Base-by-base conservation (phyloP, 2,888 invertebrate genomes). In the Pilophorus perplexus region DNA sequence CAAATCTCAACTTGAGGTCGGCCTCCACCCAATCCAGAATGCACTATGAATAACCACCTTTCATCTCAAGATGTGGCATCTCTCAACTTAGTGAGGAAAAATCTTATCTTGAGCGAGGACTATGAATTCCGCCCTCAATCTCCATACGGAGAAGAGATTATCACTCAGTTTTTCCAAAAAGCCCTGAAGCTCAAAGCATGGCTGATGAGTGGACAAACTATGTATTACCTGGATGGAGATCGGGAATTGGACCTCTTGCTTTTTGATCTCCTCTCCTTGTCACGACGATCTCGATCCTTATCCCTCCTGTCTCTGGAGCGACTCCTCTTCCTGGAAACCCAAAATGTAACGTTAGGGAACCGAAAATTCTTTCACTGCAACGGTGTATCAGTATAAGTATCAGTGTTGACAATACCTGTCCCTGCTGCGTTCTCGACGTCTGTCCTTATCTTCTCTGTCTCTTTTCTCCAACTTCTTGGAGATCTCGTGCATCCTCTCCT, bases 401-500 rank as follows among this genome's bases (percentile, higher is more conserved):
- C 6, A 33, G 12, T 8, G 33, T 27, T 54, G 6, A 54, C 27
- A 20, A 48, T 25, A 54, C 62, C 46, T 46, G 3, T 62, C 62
- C 54, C 70, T 66, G 25, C 77, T 77, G 64, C 78, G 74, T 62
- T 78, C 79, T 69, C 78, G 74, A 68, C 77, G 73, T 54, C 75
- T 44, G 12, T 74, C 73, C 60, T 70, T 72, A 16, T 73, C 73
- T 16, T 73, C 72, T 46, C 72, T 67, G 6, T 71, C 70, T 69
- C 71, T 71, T 67, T 73, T 74, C 70, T 74, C 74, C 55, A 74
- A 66, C 68, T 73, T 75, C 69, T 73, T 74, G 22, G 73, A 71
- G 52, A 73, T 74, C 55, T 73, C 73, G 52, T 81, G 84, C 66
- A 89, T 85, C 75, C 87, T 85, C 68, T 89, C 88, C 76, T 89